Evolutionary conservation across 2,888 invertebrate species (phyloP), one percentile per base, ranked within the genome.

Genomic region (Clusia tigrina): DNA sequence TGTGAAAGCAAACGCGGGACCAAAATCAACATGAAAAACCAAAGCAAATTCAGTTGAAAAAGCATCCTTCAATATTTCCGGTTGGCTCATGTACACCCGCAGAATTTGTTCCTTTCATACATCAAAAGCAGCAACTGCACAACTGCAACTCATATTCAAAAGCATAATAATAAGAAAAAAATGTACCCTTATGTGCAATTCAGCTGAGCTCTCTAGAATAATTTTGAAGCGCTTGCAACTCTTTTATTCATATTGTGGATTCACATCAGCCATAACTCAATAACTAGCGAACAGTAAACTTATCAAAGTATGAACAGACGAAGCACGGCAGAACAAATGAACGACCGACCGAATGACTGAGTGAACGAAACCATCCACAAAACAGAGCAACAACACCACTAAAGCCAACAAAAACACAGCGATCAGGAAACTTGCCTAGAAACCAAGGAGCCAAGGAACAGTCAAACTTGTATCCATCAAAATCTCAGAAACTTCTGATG

Each of bases 41-140:
- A 37, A 37, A 60, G 52, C 42, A 37, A 17, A 55, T n/a, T n/a
- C 25, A 57, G 64, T 63, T 60, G 63, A 57, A 52, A 57, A 42
- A 48, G 57, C 62, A 65, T 65, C 59, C 62, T 60, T 59, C 65
- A 65, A 65, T 65, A 59, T 62, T 65, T 65, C 62, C 59, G 32
- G 42, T 60, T 62, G 58, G 52, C 56, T 58, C 38, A 54, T 20
- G 23, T 10, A n/a, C 48, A 12, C 48, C 6, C 15, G 48, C 9
- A 6, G n/a, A 6, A 48, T 48, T 6, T 3, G 12, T 5, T 2
- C 20, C 18, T 37, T 68, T 72, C 65, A 70, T 71, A 69, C 73
- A 71, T 72, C 73, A 75, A 69, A 77, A 74, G 74, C 74, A 76
- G 76, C 76, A 76, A 75, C 74, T 77, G 76, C 73, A 76, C 66